A percentile compares a stretch with the other conserved stretches of the same genome.
Conservation (phyloP, 2,888 invertebrate genomes). For the Tenthredo distinguenda region DNA sequence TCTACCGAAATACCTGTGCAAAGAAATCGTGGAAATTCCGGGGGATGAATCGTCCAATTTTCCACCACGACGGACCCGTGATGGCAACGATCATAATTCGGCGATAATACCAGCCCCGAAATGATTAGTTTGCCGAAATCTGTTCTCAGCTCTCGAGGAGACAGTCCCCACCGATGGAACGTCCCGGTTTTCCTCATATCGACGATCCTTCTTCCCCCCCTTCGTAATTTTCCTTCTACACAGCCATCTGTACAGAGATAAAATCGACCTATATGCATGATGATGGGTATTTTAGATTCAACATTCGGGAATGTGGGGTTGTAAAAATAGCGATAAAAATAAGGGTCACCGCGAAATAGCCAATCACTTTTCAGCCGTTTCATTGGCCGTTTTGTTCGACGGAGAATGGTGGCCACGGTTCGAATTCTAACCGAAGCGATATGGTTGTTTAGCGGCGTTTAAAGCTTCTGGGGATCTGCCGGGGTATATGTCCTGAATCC, state of each 20-base stretch:
- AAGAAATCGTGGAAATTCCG: neutral
- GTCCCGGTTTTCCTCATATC: neutral
- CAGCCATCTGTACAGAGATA: neutral
- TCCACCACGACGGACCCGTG: neutral
- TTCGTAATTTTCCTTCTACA: neutral
- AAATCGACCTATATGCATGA: neutral
- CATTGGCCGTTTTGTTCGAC: slow-evolving; percentile 12
- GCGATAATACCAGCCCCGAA: neutral
- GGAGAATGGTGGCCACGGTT: neutral
- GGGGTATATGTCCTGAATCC: neutral
- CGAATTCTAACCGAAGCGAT: neutral
- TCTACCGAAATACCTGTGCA: neutral
- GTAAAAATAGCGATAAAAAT: slow-evolving; percentile 32
- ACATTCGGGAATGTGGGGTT: slow-evolving; percentile 1
- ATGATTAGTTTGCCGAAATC: neutral
- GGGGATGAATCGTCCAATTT: slow-evolving; percentile 1
- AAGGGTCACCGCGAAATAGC: slow-evolving; percentile 33
- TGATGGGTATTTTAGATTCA: neutral
- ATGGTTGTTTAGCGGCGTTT: slow-evolving; percentile 4
- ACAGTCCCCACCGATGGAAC: neutral
- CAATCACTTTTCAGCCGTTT: slow-evolving; percentile 13
- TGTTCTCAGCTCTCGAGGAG: neutral
- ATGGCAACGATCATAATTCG: neutral
- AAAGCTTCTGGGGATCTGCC: neutral
- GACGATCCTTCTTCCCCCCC: too few species aligned